Evolutionary conservation across 2,797 vertebrate species (phyloP).

Genomic region (Mycteria americana): DNA sequence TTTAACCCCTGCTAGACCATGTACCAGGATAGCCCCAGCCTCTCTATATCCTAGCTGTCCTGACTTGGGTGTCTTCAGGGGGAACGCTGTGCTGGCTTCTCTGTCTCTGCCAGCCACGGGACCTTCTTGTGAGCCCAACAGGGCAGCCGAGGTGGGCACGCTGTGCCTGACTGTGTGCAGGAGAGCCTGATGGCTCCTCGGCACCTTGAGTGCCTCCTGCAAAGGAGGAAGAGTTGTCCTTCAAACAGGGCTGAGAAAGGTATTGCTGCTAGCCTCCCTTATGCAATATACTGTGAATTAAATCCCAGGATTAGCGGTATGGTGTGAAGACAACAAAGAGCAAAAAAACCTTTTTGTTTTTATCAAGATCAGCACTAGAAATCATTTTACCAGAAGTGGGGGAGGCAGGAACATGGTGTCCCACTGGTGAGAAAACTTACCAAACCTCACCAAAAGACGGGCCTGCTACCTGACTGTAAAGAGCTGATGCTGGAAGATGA

Average conservation of each 20-base stretch:
- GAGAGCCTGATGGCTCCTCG: background rate
- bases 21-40: accelerated
- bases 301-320: background rate
- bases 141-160: background rate
- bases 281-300: background rate
- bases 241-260: background rate
- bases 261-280: background rate
- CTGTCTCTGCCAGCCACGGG: background rate
- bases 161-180: background rate
- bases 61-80: background rate
- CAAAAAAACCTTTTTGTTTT: background rate
- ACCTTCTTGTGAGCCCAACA: accelerated
- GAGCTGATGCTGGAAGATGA: background rate
- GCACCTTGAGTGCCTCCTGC: background rate
- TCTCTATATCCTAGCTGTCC: background rate
- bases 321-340: background rate
- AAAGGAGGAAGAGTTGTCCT: background rate
- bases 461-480: background rate
- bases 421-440: background rate
- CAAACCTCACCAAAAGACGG: background rate
- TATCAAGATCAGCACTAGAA: background rate
- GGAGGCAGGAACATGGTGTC: background rate
- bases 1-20: background rate
- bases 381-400: background rate
- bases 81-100: background rate